These are phyloP conservation scores for Chaetorhynchus papuensis DNA, from an alignment of 2,113 vertebrate genomes.

Conservation along the genomic window DNA sequence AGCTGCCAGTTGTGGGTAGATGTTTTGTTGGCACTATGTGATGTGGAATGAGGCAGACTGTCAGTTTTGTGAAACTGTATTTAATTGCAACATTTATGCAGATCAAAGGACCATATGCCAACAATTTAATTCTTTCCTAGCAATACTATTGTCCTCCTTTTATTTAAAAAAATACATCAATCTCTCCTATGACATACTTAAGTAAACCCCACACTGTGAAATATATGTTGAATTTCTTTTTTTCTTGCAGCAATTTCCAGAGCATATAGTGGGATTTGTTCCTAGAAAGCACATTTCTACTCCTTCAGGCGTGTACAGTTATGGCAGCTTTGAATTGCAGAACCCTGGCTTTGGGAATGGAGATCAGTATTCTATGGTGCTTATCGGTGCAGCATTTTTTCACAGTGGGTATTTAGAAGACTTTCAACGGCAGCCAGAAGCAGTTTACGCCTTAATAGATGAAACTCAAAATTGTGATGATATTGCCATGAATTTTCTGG, in stretches of 20 bases:
- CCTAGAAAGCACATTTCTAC: conserved; percentile 89
- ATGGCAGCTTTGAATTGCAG: conserved; percentile 90
- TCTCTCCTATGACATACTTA: background rate
- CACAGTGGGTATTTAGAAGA: conserved; percentile 82
- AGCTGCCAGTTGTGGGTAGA: background rate
- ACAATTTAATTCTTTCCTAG: background rate
- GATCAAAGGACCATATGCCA: background rate
- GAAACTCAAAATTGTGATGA: conserved; percentile 95
- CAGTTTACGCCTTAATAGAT: conserved; percentile 82
- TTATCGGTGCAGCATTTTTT: conserved; percentile 93
- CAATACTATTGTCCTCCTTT: background rate
- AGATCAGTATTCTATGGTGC: conserved; percentile 91
- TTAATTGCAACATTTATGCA: background rate
- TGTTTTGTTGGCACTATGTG: background rate
- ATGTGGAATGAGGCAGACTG: background rate
- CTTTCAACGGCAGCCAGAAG: conserved; percentile 83
- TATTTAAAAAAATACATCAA: background rate
- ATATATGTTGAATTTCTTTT: background rate
- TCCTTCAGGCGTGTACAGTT: conserved; percentile 83
- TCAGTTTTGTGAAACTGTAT: background rate
- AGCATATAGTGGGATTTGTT: conserved; percentile 95
- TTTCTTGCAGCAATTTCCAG: conserved; percentile 86
- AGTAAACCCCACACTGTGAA: background rate
- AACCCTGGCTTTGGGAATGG: conserved; percentile 79
- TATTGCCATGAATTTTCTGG: conserved; percentile 89